Conservation (phyloP, 2,797 vertebrate genomes). For the Podargus strigoides region DNA sequence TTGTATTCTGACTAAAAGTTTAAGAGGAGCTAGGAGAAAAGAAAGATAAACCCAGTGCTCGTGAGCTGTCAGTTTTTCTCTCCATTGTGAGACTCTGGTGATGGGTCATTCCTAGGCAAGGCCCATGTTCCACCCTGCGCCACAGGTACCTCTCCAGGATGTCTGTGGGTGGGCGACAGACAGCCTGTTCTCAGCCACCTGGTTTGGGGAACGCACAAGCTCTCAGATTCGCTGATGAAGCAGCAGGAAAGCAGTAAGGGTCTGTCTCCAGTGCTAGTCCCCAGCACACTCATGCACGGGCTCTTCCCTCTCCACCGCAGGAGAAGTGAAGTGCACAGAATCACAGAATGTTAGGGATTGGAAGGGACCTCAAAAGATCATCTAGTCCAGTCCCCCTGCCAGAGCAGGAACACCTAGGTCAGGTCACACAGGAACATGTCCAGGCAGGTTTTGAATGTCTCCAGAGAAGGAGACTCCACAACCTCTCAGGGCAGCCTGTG, state of each 20-base stretch:
- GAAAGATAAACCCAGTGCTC: background rate
- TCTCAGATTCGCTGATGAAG: background rate
- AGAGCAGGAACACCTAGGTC: too few species aligned
- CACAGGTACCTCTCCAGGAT: background rate
- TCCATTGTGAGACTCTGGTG: background rate
- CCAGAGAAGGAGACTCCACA: too few species aligned
- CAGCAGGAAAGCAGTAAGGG: background rate
- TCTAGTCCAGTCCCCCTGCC: too few species aligned
- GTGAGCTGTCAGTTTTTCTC: background rate
- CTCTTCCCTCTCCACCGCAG: background rate
- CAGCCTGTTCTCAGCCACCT: fast-evolving
- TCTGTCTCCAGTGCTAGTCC: background rate
- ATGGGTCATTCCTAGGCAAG: background rate
- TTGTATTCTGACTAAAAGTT: background rate
- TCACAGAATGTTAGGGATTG: too few species aligned
- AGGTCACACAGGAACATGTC: too few species aligned
- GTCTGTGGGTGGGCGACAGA: background rate
- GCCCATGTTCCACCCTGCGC: background rate
- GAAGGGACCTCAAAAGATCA: too few species aligned
- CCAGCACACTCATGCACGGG: fast-evolving
- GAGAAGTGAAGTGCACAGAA: fast-evolving
- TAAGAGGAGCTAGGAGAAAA: background rate
- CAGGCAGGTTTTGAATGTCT: too few species aligned
- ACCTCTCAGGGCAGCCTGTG: too few species aligned
- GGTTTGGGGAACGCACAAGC: background rate